phyloP scores from a whole-genome alignment of 2,888 invertebrate species.

The Chloromyia formosa region DNA sequence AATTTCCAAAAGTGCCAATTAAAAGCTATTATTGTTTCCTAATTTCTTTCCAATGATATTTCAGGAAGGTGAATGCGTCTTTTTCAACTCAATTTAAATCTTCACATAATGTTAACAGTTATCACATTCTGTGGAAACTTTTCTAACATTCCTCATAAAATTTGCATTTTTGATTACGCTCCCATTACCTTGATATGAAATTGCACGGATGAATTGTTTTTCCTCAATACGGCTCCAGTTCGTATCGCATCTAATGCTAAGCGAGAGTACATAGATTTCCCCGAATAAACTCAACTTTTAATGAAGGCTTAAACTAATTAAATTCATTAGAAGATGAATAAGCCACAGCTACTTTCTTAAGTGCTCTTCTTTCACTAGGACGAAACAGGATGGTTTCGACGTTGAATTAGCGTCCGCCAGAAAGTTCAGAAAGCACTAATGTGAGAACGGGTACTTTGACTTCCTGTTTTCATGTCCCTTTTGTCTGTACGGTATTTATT shows the following conservation, averaged over 20 bases:
- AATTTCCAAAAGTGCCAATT: no score
- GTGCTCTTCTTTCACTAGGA: conserved; percentile 11
- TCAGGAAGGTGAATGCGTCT: no score
- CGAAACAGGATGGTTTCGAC: not conserved
- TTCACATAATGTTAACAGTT: not conserved
- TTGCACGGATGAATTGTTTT: not conserved
- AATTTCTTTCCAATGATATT: no score
- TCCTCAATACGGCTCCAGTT: not conserved
- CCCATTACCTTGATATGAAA: not conserved
- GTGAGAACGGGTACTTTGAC: not conserved
- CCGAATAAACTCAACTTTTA: conserved; percentile 29
- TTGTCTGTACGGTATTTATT: conserved; percentile 19
- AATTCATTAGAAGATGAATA: conserved; percentile 27
- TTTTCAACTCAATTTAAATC: not conserved
- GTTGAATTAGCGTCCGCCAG: not conserved
- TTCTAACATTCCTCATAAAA: not conserved
- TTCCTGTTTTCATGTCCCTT: not conserved
- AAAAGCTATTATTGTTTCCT: no score
- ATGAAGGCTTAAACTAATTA: conserved; percentile 30
- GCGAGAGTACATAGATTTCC: conserved; percentile 3
- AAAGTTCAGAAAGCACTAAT: not conserved
- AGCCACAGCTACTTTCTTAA: conserved; percentile 1
- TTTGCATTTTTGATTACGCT: not conserved
- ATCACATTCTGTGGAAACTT: not conserved
- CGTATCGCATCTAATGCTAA: not conserved